Evolutionary conservation across 2,888 invertebrate genomes (phyloP).

Genomic region (Dasypolia templi): DNA sequence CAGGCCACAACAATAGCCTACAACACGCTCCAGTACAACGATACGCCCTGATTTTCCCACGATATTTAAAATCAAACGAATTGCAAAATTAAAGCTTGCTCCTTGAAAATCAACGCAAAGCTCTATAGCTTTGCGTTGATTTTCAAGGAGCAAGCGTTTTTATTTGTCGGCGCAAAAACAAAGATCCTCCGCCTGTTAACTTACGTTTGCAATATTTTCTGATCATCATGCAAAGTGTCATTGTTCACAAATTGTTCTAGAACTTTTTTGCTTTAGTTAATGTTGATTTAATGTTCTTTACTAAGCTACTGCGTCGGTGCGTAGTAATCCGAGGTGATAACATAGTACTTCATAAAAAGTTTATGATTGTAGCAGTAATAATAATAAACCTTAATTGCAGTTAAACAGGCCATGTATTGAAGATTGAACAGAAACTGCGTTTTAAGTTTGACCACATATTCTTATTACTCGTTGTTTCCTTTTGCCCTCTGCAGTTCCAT

Average conservation of each 20-base stretch:
- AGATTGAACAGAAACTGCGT: constrained; percentile 1
- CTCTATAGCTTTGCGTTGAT: no score
- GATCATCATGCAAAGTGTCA: constrained; percentile 49
- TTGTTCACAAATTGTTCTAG: constrained; percentile 53
- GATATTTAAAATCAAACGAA: constrained; percentile 50
- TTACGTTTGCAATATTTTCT: constrained; percentile 32
- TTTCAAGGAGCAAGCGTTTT: no score
- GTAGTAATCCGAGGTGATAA: constrained; percentile 38
- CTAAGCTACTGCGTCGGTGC: constrained; percentile 22
- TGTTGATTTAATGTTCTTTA: constrained; percentile 48
- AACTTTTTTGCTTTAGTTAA: constrained; percentile 51
- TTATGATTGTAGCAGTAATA: constrained; percentile 26
- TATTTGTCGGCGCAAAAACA: constrained; percentile 26
- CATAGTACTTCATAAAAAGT: constrained; percentile 49
- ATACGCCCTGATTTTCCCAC: constrained; percentile 63
- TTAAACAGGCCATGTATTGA: neutral
- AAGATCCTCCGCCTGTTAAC: neutral
- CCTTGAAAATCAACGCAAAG: constrained; percentile 50
- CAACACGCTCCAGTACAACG: constrained; percentile 42
- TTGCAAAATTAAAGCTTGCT: constrained; percentile 49
- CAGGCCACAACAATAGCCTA: constrained; percentile 59
- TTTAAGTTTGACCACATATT: neutral
- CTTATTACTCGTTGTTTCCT: neutral
- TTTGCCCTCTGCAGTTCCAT: neutral
- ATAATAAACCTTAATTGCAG: constrained; percentile 35